Evolutionary conservation across 1,140 invertebrate genomes (phyloP), one percentile per base, ranked within the genome.

Genomic region (Drosophila insularis): DNA sequence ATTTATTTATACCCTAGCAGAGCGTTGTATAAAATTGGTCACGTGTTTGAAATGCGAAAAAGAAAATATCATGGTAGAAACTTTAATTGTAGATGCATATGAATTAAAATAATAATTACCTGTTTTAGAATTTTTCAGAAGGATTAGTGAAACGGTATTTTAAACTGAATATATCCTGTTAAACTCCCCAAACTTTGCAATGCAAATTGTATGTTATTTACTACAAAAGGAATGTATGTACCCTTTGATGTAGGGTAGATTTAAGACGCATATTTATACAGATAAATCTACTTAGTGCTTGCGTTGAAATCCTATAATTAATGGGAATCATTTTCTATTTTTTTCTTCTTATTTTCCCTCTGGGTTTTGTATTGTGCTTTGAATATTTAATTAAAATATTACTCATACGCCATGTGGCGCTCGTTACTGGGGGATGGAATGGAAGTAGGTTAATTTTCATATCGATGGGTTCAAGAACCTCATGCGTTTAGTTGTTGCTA

Each of bases 301-400:
- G 43, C 43, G 43, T 11, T 50, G 43, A 50, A 50, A 50, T 50
- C 43, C 43, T 10, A 50, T 21, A 50, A 50, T 50, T 50, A 50
- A 50, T 50, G 43, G 43, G 43, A 50, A 50, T 50, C 43, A 50
- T 50, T 50, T 21, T 19, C 43, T 19, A 1, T 19, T 50, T 50
- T 50, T 50, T 50, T 21, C 43, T 19, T 14, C 1, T 7, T 46
- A 21, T 19, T 50, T 19, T 21, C 6, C 8, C 19, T 50, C 10
- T 21, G 17, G 3, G 43, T 21, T 50, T 50, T 50, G 17, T 46
- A 10, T 46, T 46, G 43, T 50, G 43, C 43, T 19, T 50, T 50
- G 43, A 50, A 50, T 50, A 50, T 50, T 50, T 50, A 50, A 50
- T 50, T 50, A 21, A 50, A 50, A 50, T 50, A 50, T 50, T 50